phyloP scores from a whole-genome alignment of 2,113 vertebrate species.

The Vombatus ursinus region DNA sequence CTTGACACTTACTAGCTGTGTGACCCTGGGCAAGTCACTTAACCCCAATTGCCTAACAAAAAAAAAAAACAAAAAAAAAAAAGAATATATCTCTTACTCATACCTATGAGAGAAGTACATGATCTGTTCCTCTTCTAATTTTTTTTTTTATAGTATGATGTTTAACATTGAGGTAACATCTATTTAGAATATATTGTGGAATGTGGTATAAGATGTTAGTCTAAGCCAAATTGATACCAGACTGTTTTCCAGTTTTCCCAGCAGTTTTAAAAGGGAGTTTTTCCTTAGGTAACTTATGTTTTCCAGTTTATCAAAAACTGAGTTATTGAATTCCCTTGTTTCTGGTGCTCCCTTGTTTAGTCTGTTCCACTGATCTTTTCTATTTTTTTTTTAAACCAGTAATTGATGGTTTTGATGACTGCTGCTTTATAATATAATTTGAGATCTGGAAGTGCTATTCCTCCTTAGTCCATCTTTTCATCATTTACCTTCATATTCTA shows the following conservation, averaged over 20 bases:
- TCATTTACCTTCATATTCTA: neutral
- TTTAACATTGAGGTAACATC: neutral
- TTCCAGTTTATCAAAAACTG: neutral
- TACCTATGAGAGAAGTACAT: neutral
- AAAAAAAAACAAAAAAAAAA: no score
- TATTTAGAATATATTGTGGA: neutral
- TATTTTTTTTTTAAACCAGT: neutral
- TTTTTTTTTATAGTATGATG: neutral
- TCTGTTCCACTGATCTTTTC: neutral
- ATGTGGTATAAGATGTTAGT: neutral
- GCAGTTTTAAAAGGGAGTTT: neutral
- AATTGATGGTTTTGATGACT: neutral
- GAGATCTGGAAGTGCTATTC: neutral
- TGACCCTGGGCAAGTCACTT: no score
- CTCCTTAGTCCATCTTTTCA: neutral
- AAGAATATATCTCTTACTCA: neutral
- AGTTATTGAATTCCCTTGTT: neutral
- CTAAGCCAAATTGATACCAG: neutral
- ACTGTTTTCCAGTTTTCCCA: neutral
- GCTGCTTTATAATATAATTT: neutral
- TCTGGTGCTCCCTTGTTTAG: neutral
- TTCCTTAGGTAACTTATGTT: neutral
- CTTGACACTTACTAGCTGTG: no score
- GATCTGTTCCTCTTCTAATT: neutral
- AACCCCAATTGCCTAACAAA: no score